Evolutionary conservation across 1,140 invertebrate genomes (phyloP).

Genomic region (Drosophila trapezifrons): DNA sequence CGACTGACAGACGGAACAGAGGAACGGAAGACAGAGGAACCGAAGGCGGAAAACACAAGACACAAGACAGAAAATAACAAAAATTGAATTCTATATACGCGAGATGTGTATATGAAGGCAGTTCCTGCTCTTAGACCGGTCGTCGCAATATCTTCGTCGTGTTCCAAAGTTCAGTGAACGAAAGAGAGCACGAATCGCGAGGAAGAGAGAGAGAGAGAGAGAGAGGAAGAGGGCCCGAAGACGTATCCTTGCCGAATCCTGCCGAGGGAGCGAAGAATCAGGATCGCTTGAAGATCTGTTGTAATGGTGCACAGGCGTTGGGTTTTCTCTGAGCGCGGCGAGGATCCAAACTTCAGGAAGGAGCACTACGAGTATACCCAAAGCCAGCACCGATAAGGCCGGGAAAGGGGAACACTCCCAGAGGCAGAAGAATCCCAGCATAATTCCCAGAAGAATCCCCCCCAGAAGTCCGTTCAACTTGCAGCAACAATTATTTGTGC

Average conservation of each 20-base stretch:
- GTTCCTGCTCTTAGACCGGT: conserved; percentile 52
- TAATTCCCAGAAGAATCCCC: conserved; percentile 2
- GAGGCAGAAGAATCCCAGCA: conserved; percentile 1
- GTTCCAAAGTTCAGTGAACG: conserved; percentile 39
- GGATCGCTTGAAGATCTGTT: conserved; percentile 40
- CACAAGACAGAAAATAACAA: conserved; percentile 36
- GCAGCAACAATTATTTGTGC: conserved; percentile 47
- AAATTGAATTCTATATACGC: conserved; percentile 36
- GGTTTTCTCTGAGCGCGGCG: conserved; percentile 49
- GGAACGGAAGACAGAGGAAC: conserved; percentile 24
- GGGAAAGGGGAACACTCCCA: neutral
- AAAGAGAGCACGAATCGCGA: neutral
- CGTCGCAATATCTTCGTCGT: conserved; percentile 26
- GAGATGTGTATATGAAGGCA: conserved; percentile 46
- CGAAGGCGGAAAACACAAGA: conserved; percentile 22
- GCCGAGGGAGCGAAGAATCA: neutral
- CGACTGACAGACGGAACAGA: conserved; percentile 2
- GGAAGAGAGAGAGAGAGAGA: too few species aligned
- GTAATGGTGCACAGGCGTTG: conserved; percentile 64
- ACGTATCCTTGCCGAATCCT: conserved; percentile 10
- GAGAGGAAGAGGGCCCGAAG: too few species aligned
- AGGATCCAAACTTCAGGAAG: conserved; percentile 50
- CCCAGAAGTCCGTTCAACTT: conserved; percentile 66
- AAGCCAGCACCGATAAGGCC: conserved; percentile 60
- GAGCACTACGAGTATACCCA: conserved; percentile 70